phyloP scores from a whole-genome alignment of 2,797 vertebrate genomes.

The Spinus pinus region DNA sequence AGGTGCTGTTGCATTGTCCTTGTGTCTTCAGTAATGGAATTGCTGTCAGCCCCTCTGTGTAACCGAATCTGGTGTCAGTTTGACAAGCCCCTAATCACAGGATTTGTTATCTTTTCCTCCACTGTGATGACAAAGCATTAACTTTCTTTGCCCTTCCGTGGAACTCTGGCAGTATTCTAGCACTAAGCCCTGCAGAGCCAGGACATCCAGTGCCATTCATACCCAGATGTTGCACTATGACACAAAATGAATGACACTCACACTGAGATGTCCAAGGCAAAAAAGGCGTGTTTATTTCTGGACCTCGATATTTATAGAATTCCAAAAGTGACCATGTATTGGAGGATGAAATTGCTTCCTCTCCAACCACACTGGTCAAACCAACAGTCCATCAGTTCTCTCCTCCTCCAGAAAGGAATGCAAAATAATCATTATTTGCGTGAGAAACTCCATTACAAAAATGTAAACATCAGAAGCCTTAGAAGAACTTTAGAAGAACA shows the following conservation, averaged over 20 bases:
- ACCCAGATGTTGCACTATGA: neutral
- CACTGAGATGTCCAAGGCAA: neutral
- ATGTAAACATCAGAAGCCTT: neutral
- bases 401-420: neutral
- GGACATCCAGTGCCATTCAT: neutral
- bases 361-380: neutral
- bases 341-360: neutral
- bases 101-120: neutral
- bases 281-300: neutral
- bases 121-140: neutral
- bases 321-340: neutral
- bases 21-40: neutral
- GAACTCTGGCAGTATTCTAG: neutral
- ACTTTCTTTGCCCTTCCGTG: neutral
- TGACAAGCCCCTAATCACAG: neutral
- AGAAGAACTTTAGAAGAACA: neutral
- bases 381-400: neutral
- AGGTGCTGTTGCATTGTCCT: neutral
- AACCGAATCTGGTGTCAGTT: neutral
- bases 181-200: neutral
- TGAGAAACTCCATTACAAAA: neutral
- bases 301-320: neutral
- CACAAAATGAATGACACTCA: neutral
- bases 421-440: neutral
- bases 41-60: neutral